Evolutionary conservation across 2,113 vertebrate species (phyloP).

Genomic region (Eleginops maclovinus): DNA sequence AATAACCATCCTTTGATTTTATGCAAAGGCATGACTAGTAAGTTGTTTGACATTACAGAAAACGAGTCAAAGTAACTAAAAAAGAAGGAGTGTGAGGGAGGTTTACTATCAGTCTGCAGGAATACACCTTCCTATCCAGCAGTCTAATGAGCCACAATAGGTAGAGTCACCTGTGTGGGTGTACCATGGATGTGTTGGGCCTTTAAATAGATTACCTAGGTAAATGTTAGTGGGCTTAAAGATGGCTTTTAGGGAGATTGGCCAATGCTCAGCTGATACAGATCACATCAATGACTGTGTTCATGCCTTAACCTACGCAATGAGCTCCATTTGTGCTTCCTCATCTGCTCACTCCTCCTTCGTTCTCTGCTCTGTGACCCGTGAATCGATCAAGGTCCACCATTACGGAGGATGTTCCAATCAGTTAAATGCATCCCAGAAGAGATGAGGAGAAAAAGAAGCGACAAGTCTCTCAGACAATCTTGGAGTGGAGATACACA

Average conservation of each 20-base stretch:
- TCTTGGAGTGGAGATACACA: conserved; percentile 12
- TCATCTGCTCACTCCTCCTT: conserved; percentile 43
- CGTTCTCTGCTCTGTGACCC: conserved; percentile 42
- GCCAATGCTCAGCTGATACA: conserved; percentile 21
- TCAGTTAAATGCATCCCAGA: conserved; percentile 56
- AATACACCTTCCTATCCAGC: not conserved
- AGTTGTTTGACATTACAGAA: conserved; percentile 3
- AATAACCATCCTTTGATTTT: conserved; percentile 6
- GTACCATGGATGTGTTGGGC: not conserved
- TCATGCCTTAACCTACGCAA: conserved; percentile 30
- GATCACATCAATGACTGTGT: conserved; percentile 39
- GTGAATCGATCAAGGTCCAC: conserved; percentile 57
- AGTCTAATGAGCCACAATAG: conserved; percentile 23
- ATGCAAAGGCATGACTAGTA: conserved; percentile 2
- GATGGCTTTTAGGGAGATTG: conserved; percentile 50
- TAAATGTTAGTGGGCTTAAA: conserved; percentile 52
- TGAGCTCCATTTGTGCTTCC: conserved; percentile 54
- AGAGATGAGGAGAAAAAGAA: conserved; percentile 35
- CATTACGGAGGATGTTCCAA: conserved; percentile 43
- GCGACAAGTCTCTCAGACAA: not conserved
- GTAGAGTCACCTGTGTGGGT: conserved; percentile 30
- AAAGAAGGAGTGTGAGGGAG: not conserved
- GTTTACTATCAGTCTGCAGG: conserved; percentile 29
- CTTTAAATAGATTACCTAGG: conserved; percentile 59
- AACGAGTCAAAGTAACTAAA: conserved; percentile 4